A percentile compares a stretch with the other conserved stretches of the same genome.
Evolutionary conservation across 2,113 vertebrate genomes (phyloP).

Genomic region (Brachypodius melanocephalos): DNA sequence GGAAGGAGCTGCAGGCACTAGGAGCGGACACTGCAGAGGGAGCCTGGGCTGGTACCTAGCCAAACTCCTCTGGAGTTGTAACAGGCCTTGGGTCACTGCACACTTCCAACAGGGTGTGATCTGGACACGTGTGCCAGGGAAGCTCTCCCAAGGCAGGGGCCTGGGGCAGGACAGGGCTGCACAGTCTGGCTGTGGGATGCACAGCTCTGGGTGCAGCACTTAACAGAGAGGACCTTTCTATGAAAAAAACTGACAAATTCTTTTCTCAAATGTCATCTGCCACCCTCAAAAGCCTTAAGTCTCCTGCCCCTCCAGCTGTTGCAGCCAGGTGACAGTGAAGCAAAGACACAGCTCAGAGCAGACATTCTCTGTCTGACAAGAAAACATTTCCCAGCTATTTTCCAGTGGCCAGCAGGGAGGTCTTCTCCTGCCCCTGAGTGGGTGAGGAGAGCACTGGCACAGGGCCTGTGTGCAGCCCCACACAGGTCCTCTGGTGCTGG

Average conservation of each 20-base stretch:
- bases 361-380: background rate
- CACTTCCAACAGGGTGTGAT: rapidly evolving
- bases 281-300: background rate
- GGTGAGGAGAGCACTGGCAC: background rate
- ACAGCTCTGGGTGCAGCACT: background rate
- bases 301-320: background rate
- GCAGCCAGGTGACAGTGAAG: background rate
- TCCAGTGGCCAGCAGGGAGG: background rate
- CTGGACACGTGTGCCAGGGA: background rate
- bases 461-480: background rate
- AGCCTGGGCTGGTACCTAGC: background rate
- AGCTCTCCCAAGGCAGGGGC: background rate
- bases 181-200: background rate
- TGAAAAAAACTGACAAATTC: background rate
- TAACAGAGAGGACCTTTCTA: background rate
- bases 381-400: background rate
- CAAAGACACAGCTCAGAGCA: background rate
- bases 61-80: background rate
- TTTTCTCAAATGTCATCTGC: background rate
- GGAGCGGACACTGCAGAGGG: background rate
- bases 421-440: background rate
- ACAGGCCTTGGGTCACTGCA: background rate
- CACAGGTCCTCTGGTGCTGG: background rate
- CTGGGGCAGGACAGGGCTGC: background rate
- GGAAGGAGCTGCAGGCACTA: background rate